Evolutionary conservation across 1,140 invertebrate species (phyloP).

Genomic region (Pararge aegeria): DNA sequence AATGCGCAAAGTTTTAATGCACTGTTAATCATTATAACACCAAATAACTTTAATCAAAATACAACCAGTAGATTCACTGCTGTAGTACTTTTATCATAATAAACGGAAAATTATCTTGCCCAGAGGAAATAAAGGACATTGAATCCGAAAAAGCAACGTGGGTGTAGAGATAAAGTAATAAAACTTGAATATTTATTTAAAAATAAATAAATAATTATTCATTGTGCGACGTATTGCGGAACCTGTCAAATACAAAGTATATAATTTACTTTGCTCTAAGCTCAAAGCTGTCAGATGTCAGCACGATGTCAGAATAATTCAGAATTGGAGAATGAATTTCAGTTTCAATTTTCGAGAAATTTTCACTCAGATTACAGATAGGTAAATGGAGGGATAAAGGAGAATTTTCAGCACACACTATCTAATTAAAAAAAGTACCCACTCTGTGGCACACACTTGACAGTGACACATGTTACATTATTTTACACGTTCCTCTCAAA

Average conservation of each 20-base stretch:
- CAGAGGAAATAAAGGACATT: constrained; percentile 45
- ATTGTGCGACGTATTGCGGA: constrained; percentile 13
- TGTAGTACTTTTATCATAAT: constrained; percentile 18
- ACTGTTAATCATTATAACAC: constrained; percentile 24
- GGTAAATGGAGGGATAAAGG: too few relatives aligned
- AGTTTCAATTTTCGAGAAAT: too few relatives aligned
- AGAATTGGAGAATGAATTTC: too few relatives aligned
- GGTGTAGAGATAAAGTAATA: constrained; percentile 46
- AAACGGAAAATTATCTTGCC: constrained; percentile 39
- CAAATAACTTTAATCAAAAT: constrained; percentile 9
- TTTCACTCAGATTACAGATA: too few relatives aligned
- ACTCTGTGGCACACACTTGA: too few relatives aligned
- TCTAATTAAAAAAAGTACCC: too few relatives aligned
- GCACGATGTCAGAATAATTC: background rate
- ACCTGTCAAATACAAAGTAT: background rate
- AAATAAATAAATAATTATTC: constrained; percentile 5
- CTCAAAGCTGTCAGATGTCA: constrained; percentile 13
- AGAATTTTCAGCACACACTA: too few relatives aligned
- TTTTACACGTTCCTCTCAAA: too few relatives aligned
- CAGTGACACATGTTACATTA: too few relatives aligned
- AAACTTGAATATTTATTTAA: constrained; percentile 22
- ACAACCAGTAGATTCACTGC: constrained; percentile 18
- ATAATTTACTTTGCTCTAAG: too few relatives aligned
- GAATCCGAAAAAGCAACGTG: constrained; percentile 46
- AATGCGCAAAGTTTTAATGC: constrained; percentile 20